Conservation (phyloP, 2,797 vertebrate species). For the Sebastes matsubarae region DNA sequence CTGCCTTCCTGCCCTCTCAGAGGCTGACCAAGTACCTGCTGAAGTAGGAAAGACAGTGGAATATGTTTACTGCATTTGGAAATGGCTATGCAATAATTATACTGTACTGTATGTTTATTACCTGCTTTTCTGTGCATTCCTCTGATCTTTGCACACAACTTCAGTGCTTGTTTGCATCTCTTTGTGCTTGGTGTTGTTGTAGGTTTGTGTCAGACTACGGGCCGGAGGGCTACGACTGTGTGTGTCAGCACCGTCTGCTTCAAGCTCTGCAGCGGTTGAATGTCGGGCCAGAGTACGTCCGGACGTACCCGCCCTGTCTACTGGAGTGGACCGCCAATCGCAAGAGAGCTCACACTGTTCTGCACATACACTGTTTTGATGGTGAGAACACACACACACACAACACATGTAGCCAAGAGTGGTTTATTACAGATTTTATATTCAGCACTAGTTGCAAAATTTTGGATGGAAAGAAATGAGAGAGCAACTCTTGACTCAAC, state of each 20-base stretch:
- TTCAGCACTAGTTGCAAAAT: neutral
- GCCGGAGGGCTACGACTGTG: constrained; percentile 86
- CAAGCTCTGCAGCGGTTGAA: constrained; percentile 86
- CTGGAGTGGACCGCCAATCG: constrained; percentile 92
- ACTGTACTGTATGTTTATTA: neutral
- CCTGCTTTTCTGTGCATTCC: neutral
- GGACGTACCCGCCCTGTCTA: constrained; percentile 88
- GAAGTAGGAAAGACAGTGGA: constrained; percentile 84
- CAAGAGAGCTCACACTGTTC: constrained; percentile 88
- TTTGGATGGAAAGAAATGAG: neutral
- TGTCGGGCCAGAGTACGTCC: constrained; percentile 72
- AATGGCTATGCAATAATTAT: neutral
- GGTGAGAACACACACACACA: constrained; percentile 74
- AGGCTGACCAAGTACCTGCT: constrained; percentile 91
- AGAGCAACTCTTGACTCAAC: neutral
- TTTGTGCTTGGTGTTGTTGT: neutral
- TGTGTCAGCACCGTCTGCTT: constrained; percentile 93
- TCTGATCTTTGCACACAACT: neutral
- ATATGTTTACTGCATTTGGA: neutral
- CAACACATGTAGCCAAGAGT: neutral
- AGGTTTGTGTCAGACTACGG: constrained; percentile 94
- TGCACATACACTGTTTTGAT: constrained; percentile 90
- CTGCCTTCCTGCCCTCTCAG: constrained; percentile 87
- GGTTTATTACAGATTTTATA: neutral
- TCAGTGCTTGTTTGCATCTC: neutral